Percentiles rank a stretch among this genome's conserved stretches.
phyloP scores from a whole-genome alignment of 2,797 vertebrate genomes.

The Ispidina picta region DNA sequence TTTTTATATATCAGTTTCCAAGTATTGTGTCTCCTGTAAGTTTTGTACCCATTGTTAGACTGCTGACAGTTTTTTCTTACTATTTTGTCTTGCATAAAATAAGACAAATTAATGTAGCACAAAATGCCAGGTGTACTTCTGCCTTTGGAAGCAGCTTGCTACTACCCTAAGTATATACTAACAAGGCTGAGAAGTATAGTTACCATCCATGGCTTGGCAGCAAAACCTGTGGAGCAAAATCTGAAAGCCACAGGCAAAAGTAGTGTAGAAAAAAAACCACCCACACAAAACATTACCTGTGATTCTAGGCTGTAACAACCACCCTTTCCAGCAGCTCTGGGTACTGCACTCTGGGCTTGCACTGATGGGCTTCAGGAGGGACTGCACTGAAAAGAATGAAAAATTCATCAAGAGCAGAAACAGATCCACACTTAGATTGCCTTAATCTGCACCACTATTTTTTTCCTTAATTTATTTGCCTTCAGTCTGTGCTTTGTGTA shows the following conservation, averaged over 20 bases:
- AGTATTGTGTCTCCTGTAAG: conserved; percentile 61
- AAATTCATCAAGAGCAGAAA: not conserved
- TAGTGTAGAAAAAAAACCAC: not conserved
- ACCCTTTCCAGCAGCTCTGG: not conserved
- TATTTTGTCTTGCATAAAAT: conserved; percentile 43
- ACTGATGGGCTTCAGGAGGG: not conserved
- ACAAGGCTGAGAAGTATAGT: not conserved
- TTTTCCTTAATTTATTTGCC: conserved; percentile 10
- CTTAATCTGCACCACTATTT: not conserved
- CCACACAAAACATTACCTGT: not conserved
- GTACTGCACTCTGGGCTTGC: not conserved
- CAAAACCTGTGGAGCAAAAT: not conserved
- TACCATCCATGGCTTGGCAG: not conserved
- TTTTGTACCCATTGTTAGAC: conserved; percentile 60
- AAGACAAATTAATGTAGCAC: conserved; percentile 23
- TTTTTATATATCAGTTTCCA: conserved; percentile 59
- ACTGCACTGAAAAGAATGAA: not conserved
- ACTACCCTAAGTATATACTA: not conserved
- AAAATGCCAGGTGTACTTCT: conserved; percentile 35
- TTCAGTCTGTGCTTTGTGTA: not conserved
- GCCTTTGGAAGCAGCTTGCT: conserved; percentile 38
- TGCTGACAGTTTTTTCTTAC: conserved; percentile 52
- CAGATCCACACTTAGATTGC: not conserved
- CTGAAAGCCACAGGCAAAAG: not conserved
- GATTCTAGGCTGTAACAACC: not conserved